Evolutionary conservation across 2,113 vertebrate species (phyloP), one percentile per base, ranked within the genome.

Genomic region (Toxostoma redivivum): DNA sequence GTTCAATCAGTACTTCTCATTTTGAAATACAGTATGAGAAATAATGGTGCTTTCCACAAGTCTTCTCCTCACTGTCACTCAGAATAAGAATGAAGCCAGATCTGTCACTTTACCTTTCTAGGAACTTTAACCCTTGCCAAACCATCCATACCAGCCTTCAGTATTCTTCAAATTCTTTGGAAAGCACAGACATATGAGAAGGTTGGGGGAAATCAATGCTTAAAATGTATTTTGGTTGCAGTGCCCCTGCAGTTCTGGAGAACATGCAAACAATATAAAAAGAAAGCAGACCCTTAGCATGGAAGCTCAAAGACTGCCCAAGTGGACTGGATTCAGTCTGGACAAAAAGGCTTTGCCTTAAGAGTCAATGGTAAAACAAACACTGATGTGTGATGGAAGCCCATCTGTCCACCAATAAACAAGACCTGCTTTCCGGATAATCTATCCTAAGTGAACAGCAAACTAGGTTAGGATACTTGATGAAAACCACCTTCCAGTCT

Each of bases 291-390:
- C 3, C 51, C 7, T 67, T 31, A 38, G 37, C 4, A 74, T 28
- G 1, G 2, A 60, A 82, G 21, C 9, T 50, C 64, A 15, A 45
- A 44, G 10, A 56, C 44, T 65, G 18, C 30, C 30, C 0, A 0
- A 65, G 67, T 7, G 11, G 16, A 42, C 11, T 48, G 28, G 22
- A 53, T 85, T 84, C 30, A 54, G 15, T 21, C 50, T 37, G 72
- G 25, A 40, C 3, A 62, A 50, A 14, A 40, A 16, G 12, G 25
- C 33, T 79, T 65, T 67, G n/a, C 33, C 50, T 77, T 61, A 66
- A 64, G 51, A 45, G 11, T 61, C 47, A 62, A 8, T 5, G 4
- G n/a, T 15, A 53, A 28, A 70, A 65, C 22, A 72, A 72, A 76
- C 1, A 60, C 18, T 14, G 45, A 69, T 4, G 8, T 37, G 13